phyloP scores from a whole-genome alignment of 2,888 invertebrate genomes.

The Papilio protenor region DNA sequence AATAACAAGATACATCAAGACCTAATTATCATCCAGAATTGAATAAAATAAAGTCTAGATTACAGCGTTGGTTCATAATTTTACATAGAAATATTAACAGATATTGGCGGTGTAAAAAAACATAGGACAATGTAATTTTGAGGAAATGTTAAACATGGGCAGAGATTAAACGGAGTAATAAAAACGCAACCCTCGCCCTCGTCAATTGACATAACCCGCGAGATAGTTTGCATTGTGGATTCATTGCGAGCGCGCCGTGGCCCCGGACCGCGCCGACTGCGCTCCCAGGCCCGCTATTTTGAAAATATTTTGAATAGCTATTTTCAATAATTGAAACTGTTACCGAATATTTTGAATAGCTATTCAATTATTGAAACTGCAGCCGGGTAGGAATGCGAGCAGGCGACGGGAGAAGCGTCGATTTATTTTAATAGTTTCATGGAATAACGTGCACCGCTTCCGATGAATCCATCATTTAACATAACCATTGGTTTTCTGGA shows the following conservation, averaged over 20 bases:
- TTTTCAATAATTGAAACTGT: slow-evolving; percentile 83
- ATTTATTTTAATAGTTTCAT: slow-evolving; percentile 50
- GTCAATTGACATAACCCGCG: slow-evolving; percentile 69
- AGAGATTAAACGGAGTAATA: slow-evolving; percentile 46
- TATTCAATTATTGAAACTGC: slow-evolving; percentile 58
- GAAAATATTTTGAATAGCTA: slow-evolving; percentile 84
- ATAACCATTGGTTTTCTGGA: slow-evolving; percentile 14
- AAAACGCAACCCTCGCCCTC: slow-evolving; percentile 56
- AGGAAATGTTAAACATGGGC: not conserved
- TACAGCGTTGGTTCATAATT: too few relatives aligned
- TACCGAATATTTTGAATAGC: slow-evolving; percentile 83
- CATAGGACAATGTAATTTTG: slow-evolving; percentile 12
- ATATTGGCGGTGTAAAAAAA: not conserved
- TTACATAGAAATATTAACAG: too few relatives aligned
- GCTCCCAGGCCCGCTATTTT: slow-evolving; percentile 76
- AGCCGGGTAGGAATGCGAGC: slow-evolving; percentile 72
- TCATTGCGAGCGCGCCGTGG: slow-evolving; percentile 67
- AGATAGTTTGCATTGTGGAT: slow-evolving; percentile 72
- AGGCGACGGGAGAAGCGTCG: slow-evolving; percentile 60
- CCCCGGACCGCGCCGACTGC: slow-evolving; percentile 64
- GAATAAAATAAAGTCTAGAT: not conserved
- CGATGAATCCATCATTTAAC: slow-evolving; percentile 23
- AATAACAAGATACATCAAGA: not conserved
- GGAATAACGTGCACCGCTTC: slow-evolving; percentile 27
- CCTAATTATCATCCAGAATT: too few relatives aligned